Conservation (phyloP, 2,797 vertebrate genomes). For the Sebastes hubbsi region DNA sequence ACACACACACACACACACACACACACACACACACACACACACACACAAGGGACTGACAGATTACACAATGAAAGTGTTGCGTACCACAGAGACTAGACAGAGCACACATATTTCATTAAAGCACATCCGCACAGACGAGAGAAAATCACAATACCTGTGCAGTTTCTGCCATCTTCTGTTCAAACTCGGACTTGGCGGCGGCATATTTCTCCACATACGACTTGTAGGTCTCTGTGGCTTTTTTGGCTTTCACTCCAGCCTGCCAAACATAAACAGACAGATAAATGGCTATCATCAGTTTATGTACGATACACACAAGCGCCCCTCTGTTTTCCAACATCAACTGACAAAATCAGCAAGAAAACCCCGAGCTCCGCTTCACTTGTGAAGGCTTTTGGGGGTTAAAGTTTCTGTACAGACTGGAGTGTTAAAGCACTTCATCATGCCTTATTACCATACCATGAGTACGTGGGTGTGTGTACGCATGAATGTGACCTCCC, state of each 20-base stretch:
- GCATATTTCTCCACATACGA: slow-evolving; percentile 96
- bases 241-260: slow-evolving; percentile 95
- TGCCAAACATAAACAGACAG: slow-evolving; percentile 69
- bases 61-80: slow-evolving; percentile 45
- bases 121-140: not conserved
- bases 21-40: slow-evolving; percentile 1
- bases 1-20: not conserved
- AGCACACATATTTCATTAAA: slow-evolving; percentile 1
- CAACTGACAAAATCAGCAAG: slow-evolving; percentile 4
- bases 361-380: slow-evolving; percentile 5
- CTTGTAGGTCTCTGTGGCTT: slow-evolving; percentile 96
- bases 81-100: slow-evolving; percentile 29
- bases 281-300: slow-evolving; percentile 23
- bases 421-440: slow-evolving; percentile 39
- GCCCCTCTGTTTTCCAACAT: slow-evolving; percentile 36
- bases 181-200: slow-evolving; percentile 93
- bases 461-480: slow-evolving; percentile 26
- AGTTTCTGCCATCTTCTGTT: slow-evolving; percentile 97
- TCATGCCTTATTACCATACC: slow-evolving; percentile 47
- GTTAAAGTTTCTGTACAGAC: slow-evolving; percentile 31
- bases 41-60: not conserved
- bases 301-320: slow-evolving; percentile 23
- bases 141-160: slow-evolving; percentile 85
- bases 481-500: slow-evolving; percentile 53
- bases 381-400: slow-evolving; percentile 26